These are phyloP conservation scores for Psephotus haematonotus DNA, from an alignment of 2,113 vertebrate genomes.

Conservation along the genomic window DNA sequence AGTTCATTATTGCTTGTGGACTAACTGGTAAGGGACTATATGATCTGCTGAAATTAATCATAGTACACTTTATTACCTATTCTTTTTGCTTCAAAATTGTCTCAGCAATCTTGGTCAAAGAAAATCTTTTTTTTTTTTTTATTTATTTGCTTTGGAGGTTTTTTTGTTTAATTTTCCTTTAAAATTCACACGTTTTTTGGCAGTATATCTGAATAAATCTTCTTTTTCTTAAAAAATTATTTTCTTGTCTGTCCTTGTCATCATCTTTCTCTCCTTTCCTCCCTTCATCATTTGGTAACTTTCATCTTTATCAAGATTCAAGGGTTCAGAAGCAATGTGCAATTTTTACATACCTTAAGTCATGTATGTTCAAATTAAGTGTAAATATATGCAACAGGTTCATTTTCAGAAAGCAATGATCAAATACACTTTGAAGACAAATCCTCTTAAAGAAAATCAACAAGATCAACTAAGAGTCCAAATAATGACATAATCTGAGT, in stretches of 20 bases:
- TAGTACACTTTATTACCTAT: not conserved
- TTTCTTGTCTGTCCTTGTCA: not conserved
- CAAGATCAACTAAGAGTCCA: not conserved
- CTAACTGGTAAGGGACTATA: not conserved
- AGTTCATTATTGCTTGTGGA: not conserved
- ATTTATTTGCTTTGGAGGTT: not conserved
- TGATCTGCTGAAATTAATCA: not conserved
- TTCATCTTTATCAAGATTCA: not conserved
- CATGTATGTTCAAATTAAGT: not conserved
- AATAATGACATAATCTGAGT: not conserved
- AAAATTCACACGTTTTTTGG: not conserved
- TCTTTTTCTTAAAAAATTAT: too few relatives aligned
- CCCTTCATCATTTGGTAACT: not conserved
- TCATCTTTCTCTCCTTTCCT: not conserved
- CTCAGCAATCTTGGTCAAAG: not conserved
- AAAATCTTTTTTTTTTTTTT: not conserved
- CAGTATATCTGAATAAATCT: not conserved
- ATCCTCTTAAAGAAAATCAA: not conserved
- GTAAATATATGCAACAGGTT: not conserved
- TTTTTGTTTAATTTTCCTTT: not conserved
- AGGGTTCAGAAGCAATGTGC: not conserved
- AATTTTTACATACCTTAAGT: not conserved
- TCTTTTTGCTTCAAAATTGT: not conserved
- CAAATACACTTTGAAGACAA: not conserved
- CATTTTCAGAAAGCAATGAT: not conserved